Evolutionary conservation across 2,888 invertebrate species (phyloP).

Genomic region (Malthinus seriepunctatus): DNA sequence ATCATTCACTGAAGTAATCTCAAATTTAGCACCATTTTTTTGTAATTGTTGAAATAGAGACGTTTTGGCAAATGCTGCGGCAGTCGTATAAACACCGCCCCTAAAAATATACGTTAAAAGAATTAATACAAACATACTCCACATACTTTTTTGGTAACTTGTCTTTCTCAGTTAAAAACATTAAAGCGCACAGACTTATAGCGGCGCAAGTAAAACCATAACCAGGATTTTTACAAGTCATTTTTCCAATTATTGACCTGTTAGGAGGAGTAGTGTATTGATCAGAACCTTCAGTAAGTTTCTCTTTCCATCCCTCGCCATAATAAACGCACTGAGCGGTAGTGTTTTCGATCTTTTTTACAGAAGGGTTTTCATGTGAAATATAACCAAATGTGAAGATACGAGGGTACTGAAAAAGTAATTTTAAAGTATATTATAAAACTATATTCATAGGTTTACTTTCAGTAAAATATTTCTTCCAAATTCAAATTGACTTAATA

Average conservation of each 20-base stretch:
- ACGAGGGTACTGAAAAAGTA: slow-evolving; percentile 34
- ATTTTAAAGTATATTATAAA: too few species aligned
- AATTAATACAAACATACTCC: not conserved
- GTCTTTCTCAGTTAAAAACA: slow-evolving; percentile 72
- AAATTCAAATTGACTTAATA: slow-evolving; percentile 62
- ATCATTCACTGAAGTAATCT: slow-evolving; percentile 52
- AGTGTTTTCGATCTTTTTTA: slow-evolving; percentile 62
- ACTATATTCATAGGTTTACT: slow-evolving; percentile 37
- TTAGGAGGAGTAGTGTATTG: too few species aligned
- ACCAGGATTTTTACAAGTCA: slow-evolving; percentile 73
- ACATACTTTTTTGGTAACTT: slow-evolving; percentile 75
- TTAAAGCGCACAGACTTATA: slow-evolving; percentile 72
- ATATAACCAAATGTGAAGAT: slow-evolving; percentile 74
- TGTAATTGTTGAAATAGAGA: slow-evolving; percentile 73
- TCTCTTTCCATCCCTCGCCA: slow-evolving; percentile 86
- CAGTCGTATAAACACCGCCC: slow-evolving; percentile 87
- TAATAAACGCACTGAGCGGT: slow-evolving; percentile 71
- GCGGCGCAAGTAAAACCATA: slow-evolving; percentile 82
- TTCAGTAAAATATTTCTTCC: slow-evolving; percentile 68
- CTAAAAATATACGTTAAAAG: slow-evolving; percentile 60
- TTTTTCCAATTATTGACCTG: slow-evolving; percentile 67
- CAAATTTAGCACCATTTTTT: slow-evolving; percentile 73
- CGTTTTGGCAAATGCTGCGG: slow-evolving; percentile 82
- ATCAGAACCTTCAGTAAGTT: too few species aligned
- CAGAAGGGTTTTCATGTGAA: slow-evolving; percentile 64